A percentile compares a stretch with the other conserved stretches of the same genome.
phyloP scores from a whole-genome alignment of 2,888 invertebrate genomes.

The Heliconius cydno region DNA sequence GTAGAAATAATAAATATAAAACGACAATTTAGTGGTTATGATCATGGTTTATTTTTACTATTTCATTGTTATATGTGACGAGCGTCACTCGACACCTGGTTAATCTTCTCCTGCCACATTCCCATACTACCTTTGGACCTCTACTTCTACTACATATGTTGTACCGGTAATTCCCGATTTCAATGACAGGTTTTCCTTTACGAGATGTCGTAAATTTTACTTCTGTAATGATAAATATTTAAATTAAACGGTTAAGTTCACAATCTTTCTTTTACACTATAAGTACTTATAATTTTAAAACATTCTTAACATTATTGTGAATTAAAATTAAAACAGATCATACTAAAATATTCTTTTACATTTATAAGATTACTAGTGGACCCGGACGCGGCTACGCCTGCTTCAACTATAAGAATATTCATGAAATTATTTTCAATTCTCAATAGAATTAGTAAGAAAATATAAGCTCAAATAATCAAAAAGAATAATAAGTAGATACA shows the following conservation, averaged over 20 bases:
- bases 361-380: too few species aligned
- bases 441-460: too few species aligned
- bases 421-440: too few species aligned
- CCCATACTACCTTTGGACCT: constrained; percentile 55
- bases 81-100: constrained; percentile 55
- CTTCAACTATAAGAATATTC: too few species aligned
- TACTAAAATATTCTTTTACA: too few species aligned
- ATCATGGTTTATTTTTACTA: constrained; percentile 48
- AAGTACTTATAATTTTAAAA: background rate
- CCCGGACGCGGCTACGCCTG: too few species aligned
- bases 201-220: constrained; percentile 46
- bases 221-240: constrained; percentile 8
- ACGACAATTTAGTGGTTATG: constrained; percentile 49
- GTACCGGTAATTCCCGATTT: constrained; percentile 53
- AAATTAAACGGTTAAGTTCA: background rate
- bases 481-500: too few species aligned
- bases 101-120: constrained; percentile 48
- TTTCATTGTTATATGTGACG: constrained; percentile 48
- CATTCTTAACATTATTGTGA: background rate
- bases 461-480: too few species aligned
- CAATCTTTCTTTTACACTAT: background rate
- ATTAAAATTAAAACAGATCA: background rate
- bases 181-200: constrained; percentile 55
- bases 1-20: background rate
- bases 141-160: constrained; percentile 55